Conservation (phyloP, 2,797 vertebrate genomes). For the Betta splendens region DNA sequence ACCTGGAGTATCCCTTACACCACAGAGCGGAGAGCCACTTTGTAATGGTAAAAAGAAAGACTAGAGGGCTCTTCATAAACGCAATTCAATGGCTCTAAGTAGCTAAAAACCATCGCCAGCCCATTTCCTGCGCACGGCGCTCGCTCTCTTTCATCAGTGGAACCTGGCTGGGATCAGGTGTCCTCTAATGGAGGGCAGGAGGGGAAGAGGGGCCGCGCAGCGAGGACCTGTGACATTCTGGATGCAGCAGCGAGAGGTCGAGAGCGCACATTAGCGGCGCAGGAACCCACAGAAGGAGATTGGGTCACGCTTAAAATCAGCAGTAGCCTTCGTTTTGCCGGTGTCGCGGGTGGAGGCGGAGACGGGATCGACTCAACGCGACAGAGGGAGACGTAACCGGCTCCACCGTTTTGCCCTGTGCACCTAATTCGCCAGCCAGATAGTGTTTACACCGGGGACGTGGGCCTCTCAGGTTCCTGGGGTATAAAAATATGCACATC, state of each 20-base stretch:
- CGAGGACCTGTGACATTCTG: conserved; percentile 65
- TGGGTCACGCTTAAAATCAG: conserved; percentile 56
- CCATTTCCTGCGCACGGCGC: conserved; percentile 63
- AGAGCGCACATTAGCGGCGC: conserved; percentile 43
- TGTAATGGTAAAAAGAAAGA: conserved; percentile 60
- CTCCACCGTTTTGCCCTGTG: conserved; percentile 18
- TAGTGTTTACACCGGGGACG: conserved; percentile 49
- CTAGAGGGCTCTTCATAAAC: conserved; percentile 67
- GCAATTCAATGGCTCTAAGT: conserved; percentile 69
- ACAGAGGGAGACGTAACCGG: conserved; percentile 15
- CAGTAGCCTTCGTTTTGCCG: conserved; percentile 51
- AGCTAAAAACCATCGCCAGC: conserved; percentile 52
- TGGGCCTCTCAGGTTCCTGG: conserved; percentile 33
- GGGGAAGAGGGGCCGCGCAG: conserved; percentile 53
- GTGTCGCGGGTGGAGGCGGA: conserved; percentile 50
- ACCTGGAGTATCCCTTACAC: conserved; percentile 67
- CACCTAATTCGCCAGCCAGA: conserved; percentile 24
- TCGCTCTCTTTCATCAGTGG: conserved; percentile 50
- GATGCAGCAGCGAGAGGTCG: conserved; percentile 48
- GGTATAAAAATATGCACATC: conserved; percentile 34
- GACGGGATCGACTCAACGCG: no score
- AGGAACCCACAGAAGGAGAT: conserved; percentile 31
- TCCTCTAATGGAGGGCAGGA: conserved; percentile 81
- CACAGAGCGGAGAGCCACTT: conserved; percentile 54
- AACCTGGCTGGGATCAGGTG: conserved; percentile 73